Conservation (phyloP, 2,797 vertebrate species). For the Mus spretus region DNA sequence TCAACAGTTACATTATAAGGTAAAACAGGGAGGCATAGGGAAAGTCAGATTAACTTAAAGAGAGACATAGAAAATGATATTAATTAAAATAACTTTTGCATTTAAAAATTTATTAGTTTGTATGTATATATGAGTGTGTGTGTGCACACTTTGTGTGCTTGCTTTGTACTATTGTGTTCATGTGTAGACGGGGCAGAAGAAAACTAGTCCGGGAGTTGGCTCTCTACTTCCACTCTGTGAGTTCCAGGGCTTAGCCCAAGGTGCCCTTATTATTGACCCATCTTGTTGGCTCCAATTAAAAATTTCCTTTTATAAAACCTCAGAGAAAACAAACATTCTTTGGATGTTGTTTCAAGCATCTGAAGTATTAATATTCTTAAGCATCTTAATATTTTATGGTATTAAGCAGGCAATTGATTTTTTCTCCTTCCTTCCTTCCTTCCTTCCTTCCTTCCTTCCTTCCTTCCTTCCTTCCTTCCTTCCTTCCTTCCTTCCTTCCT, state of each 20-base stretch:
- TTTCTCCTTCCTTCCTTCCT: not conserved
- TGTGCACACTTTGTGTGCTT: not conserved
- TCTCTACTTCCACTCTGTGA: not conserved
- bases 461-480: not conserved
- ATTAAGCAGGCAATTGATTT: not conserved
- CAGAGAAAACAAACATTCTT: constrained; percentile 7
- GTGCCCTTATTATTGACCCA: not conserved
- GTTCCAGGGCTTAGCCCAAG: not conserved
- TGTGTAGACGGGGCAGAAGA: not conserved
- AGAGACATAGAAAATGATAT: not conserved
- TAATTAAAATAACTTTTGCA: not conserved
- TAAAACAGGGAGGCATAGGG: not conserved
- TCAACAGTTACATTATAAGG: not conserved
- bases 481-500: not conserved
- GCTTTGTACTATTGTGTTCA: no score
- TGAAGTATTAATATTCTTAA: not conserved
- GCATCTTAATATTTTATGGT: constrained; percentile 18
- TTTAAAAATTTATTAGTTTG: not conserved
- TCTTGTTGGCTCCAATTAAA: not conserved
- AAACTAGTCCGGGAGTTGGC: not conserved
- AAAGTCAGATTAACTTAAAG: not conserved
- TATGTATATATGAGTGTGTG: not conserved
- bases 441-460: not conserved
- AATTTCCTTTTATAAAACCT: not conserved
- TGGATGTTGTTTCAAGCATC: not conserved